Conservation (phyloP, 2,888 invertebrate genomes). For the Pristionchus entomophagus region DNA sequence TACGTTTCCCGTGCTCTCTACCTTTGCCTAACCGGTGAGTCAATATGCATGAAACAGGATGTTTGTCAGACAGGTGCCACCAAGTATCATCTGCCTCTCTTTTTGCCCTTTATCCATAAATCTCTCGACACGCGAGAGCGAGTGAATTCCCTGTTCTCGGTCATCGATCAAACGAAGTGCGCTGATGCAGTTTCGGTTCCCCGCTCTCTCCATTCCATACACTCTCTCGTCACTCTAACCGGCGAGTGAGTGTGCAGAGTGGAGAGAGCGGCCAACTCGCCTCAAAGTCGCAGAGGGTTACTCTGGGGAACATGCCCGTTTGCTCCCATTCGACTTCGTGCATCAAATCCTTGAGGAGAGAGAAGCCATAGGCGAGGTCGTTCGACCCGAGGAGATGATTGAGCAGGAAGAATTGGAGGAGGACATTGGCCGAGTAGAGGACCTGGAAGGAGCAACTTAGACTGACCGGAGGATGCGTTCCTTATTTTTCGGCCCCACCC, state of each 20-base stretch:
- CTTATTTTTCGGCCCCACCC: too few species aligned
- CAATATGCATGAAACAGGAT: neutral
- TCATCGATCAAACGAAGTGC: slow-evolving; percentile 9
- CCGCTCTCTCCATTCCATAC: too few species aligned
- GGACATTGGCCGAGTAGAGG: slow-evolving; percentile 73
- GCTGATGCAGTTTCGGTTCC: too few species aligned
- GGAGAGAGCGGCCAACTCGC: too few species aligned
- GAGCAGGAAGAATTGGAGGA: slow-evolving; percentile 74
- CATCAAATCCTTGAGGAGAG: slow-evolving; percentile 74
- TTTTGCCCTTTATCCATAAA: neutral
- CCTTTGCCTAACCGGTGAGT: too few species aligned
- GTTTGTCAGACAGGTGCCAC: neutral
- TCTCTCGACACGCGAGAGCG: neutral
- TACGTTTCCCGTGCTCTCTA: too few species aligned
- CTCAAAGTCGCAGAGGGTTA: slow-evolving; percentile 76
- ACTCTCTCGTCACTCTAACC: too few species aligned
- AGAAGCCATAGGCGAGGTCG: slow-evolving; percentile 75
- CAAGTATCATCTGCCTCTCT: slow-evolving; percentile 15
- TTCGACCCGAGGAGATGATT: slow-evolving; percentile 74
- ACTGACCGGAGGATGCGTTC: too few species aligned
- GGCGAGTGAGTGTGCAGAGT: too few species aligned
- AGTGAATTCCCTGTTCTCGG: neutral
- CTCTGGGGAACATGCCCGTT: slow-evolving; percentile 76
- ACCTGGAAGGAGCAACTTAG: slow-evolving; percentile 62
- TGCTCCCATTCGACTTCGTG: slow-evolving; percentile 76